Evolutionary conservation across 2,797 vertebrate species (phyloP), one percentile per base, ranked within the genome.

Genomic region (Myotis vivesi): DNA sequence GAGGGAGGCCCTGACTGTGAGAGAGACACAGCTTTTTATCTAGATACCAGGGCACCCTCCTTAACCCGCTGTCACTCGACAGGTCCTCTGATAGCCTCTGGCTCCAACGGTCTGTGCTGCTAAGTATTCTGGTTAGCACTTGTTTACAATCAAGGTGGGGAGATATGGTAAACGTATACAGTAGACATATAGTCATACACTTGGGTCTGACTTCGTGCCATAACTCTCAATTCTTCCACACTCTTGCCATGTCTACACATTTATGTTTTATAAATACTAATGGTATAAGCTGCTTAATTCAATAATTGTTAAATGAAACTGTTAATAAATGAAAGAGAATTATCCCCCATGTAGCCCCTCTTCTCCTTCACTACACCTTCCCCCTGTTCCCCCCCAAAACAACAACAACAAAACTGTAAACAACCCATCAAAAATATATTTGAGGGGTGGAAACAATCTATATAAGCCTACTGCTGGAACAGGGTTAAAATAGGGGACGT

Each of bases 361-460:
- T 73, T 94, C 19, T n/a, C 0, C 9, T 19, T 88, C 23, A 20
- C 13, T 59, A 38, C 4, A 51, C 76, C 11, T 20, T 3, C 8
- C 8, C 1, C 11, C 49, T 0, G 22, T 13, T 4, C 25, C 57
- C 25, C 57, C 1, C 0, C 0, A 8, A 38, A 23, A 41, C 19
- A 53, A 33, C 7, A 25, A 15, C 28, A 64, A 28, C 4, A 72
- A 76, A 62, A 44, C 11, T 81, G 23, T 46, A 71, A 76, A 80
- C 6, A 86, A 49, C 9, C 38, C 17, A 25, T 19, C 36, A 44
- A 30, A 89, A 76, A 53, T n/a, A 23, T 75, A 57, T 46, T 33
- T 75, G 44, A 30, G 10, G 19, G 44, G 17, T 28, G 30, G 23
- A 33, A 68, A 71, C 25, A 79, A 44, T 36, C 59, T 38, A 68